phyloP scores from a whole-genome alignment of 2,797 vertebrate genomes.

The Poeciliopsis presidionis region DNA sequence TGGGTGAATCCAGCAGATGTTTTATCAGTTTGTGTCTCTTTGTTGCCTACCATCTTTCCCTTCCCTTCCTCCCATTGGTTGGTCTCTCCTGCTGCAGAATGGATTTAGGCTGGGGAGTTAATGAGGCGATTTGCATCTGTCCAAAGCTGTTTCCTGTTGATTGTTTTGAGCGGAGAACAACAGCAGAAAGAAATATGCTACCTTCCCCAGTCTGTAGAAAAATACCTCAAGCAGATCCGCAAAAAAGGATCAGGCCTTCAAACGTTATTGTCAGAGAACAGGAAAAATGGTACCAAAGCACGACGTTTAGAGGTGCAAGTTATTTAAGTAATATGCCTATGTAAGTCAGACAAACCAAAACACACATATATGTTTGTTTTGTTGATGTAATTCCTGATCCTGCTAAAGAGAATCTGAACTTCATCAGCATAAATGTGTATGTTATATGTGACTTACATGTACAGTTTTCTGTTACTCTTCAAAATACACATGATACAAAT shows the following conservation, averaged over 20 bases:
- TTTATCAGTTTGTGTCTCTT: constrained; percentile 50
- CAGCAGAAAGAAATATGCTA: constrained; percentile 26
- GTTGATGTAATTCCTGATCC: neutral
- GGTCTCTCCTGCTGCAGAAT: constrained; percentile 58
- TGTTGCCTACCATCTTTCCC: constrained; percentile 10
- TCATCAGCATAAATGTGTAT: neutral
- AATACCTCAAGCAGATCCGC: neutral
- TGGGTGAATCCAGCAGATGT: constrained; percentile 76
- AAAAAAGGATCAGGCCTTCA: neutral
- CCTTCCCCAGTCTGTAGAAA: constrained; percentile 31
- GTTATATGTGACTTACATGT: neutral
- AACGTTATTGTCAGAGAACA: neutral
- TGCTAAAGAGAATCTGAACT: neutral
- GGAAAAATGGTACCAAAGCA: neutral
- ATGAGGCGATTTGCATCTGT: constrained; percentile 81
- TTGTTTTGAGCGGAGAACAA: constrained; percentile 73
- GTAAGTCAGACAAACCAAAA: neutral
- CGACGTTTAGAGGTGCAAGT: neutral
- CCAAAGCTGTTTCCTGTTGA: constrained; percentile 78
- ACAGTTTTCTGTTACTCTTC: neutral
- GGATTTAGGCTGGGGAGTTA: constrained; percentile 74
- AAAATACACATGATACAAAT: neutral
- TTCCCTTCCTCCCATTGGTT: constrained; percentile 21
- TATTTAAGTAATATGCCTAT: neutral
- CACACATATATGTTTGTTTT: neutral